Evolutionary conservation across 1,140 invertebrate species (phyloP).

Genomic region (Adelges cooleyi): DNA sequence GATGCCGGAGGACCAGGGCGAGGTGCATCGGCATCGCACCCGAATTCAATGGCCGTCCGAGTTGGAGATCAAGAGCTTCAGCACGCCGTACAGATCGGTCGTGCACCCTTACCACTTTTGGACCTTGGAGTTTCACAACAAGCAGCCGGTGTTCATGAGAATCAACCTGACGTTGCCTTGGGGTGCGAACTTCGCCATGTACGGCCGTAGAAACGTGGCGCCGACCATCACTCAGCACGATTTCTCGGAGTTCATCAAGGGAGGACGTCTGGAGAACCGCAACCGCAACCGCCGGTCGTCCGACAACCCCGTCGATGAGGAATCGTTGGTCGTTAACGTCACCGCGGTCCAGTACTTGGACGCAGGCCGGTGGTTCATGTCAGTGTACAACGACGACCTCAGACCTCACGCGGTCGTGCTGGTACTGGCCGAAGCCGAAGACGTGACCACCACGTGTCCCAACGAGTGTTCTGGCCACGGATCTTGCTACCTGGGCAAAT

Average conservation of each 20-base stretch:
- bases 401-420: slow-evolving; percentile 63
- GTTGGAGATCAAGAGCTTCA: slow-evolving; percentile 66
- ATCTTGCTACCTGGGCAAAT: slow-evolving; percentile 87
- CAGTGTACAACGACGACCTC: slow-evolving; percentile 88
- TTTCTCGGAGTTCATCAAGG: slow-evolving; percentile 82
- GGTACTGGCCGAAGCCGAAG: slow-evolving; percentile 69
- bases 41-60: slow-evolving; percentile 37
- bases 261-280: slow-evolving; percentile 63
- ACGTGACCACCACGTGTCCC: slow-evolving; percentile 76
- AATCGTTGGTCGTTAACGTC: slow-evolving; percentile 39
- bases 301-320: neutral
- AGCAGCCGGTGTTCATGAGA: slow-evolving; percentile 71
- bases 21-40: neutral
- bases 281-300: slow-evolving; percentile 42
- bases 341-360: slow-evolving; percentile 79
- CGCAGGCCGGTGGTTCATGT: slow-evolving; percentile 87
- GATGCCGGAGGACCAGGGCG: neutral
- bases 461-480: slow-evolving; percentile 91
- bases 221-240: slow-evolving; percentile 92
- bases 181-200: slow-evolving; percentile 86
- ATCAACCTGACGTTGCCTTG: slow-evolving; percentile 82
- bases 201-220: slow-evolving; percentile 77
- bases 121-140: slow-evolving; percentile 80
- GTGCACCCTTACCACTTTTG: slow-evolving; percentile 83
- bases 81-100: slow-evolving; percentile 62